Conservation (phyloP, 2,113 vertebrate genomes). For the Castor canadensis region DNA sequence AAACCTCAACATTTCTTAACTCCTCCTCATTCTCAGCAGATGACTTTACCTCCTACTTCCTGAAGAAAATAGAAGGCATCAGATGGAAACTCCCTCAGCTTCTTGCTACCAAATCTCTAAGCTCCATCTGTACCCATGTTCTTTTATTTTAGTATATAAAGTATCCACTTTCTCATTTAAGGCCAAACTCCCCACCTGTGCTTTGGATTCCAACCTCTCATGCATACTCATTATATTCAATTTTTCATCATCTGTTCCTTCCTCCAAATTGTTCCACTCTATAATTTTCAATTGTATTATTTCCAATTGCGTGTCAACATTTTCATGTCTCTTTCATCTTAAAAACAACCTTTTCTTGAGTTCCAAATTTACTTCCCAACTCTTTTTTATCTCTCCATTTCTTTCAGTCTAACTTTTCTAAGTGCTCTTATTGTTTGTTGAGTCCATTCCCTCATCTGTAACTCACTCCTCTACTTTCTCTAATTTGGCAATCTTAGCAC, state of each 20-base stretch:
- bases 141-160: conserved; percentile 11
- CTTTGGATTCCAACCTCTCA: not conserved
- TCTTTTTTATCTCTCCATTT: not conserved
- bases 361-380: not conserved
- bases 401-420: not conserved
- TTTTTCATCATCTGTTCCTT: not conserved
- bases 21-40: conserved; percentile 62
- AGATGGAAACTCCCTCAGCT: conserved; percentile 71
- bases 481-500: not conserved
- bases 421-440: not conserved
- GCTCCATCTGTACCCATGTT: conserved; percentile 28
- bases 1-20: conserved; percentile 47
- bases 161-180: not conserved
- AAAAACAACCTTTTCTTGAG: conserved; percentile 1
- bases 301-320: not conserved
- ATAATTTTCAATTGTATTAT: not conserved
- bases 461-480: not conserved
- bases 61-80: conserved; percentile 76
- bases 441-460: not conserved
- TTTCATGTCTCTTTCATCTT: not conserved
- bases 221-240: not conserved
- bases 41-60: conserved; percentile 75
- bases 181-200: not conserved
- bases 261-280: not conserved
- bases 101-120: conserved; percentile 31